Conservation (phyloP, 2,888 invertebrate species). For the Conus canariensis region DNA sequence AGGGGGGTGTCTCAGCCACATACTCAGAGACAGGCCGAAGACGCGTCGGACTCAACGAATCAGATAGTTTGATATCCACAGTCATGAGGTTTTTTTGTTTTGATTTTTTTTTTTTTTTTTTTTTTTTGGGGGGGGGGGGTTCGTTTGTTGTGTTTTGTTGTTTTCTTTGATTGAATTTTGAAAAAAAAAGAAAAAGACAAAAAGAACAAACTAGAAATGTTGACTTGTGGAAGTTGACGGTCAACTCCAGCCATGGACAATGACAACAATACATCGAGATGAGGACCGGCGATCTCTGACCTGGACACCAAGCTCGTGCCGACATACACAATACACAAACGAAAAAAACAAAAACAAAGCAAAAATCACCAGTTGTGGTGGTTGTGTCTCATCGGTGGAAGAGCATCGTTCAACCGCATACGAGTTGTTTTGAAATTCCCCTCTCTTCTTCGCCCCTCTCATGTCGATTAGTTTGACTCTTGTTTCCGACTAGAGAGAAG, state of each 20-base stretch:
- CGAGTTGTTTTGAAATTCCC: too few relatives aligned
- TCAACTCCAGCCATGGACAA: too few relatives aligned
- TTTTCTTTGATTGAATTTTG: too few relatives aligned
- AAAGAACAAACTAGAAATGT: too few relatives aligned
- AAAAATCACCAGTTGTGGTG: neutral
- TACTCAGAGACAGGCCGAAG: neutral
- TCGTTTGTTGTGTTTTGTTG: too few relatives aligned
- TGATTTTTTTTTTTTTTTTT: neutral
- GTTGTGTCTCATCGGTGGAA: too few relatives aligned
- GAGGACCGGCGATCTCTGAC: neutral
- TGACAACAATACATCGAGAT: neutral
- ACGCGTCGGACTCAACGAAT: slow-evolving; percentile 36
- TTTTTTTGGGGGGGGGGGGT: neutral
- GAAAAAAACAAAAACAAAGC: neutral
- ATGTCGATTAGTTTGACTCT: too few relatives aligned
- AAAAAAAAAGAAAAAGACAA: too few relatives aligned
- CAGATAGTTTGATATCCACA: slow-evolving; percentile 15
- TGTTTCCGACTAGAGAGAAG: too few relatives aligned
- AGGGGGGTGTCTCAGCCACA: neutral
- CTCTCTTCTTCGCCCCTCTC: too few relatives aligned
- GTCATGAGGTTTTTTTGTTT: neutral
- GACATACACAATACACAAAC: neutral
- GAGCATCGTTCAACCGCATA: too few relatives aligned
- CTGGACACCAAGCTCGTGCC: neutral
- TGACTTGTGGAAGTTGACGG: too few relatives aligned